A percentile compares a stretch with the other conserved stretches of the same genome.
Conservation (phyloP, 2,113 vertebrate genomes). For the Apaloderma vittatum region DNA sequence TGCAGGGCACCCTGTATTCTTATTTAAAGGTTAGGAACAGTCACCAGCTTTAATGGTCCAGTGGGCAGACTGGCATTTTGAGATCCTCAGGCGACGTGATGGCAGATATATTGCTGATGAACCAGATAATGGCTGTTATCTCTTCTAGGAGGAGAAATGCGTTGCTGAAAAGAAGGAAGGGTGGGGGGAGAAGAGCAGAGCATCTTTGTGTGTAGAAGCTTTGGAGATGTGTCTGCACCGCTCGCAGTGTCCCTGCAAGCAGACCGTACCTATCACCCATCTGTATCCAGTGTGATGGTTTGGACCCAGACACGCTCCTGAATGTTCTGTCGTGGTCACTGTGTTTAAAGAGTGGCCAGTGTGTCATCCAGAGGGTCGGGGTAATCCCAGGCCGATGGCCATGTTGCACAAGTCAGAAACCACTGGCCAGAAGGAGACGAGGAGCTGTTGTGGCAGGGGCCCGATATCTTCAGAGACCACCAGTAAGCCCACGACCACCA, state of each 20-base stretch:
- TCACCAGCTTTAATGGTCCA: background rate
- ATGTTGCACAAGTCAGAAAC: background rate
- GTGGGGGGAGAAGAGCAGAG: background rate
- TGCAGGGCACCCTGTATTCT: background rate
- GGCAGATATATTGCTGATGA: background rate
- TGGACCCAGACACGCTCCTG: background rate
- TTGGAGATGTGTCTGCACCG: fast-evolving
- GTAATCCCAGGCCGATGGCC: background rate
- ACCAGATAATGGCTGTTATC: background rate
- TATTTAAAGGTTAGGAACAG: constrained; percentile 36
- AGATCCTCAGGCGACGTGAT: background rate
- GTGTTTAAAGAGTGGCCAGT: background rate
- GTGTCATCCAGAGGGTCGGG: too few relatives aligned
- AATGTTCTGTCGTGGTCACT: background rate
- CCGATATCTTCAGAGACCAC: background rate
- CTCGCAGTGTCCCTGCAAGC: background rate
- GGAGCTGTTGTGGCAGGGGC: background rate
- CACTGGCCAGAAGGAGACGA: background rate
- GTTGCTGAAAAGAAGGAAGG: background rate
- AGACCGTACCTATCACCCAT: background rate
- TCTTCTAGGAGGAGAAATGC: background rate
- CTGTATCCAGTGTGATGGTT: background rate
- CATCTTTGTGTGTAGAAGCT: background rate
- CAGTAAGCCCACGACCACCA: fast-evolving
- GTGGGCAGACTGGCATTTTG: constrained; percentile 26